phyloP scores from a whole-genome alignment of 2,113 vertebrate genomes.

The human (Homo sapiens) region GRCh38 chr9:76865001-76865500 shows the following conservation, averaged over 20 bases:
- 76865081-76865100: neutral
- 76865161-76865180: neutral
- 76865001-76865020: neutral
- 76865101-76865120: neutral
- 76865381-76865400: neutral
- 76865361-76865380: neutral
- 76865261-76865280: neutral
- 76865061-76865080: neutral
- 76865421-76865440: neutral
- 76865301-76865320: neutral
- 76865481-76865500: neutral
- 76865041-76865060: neutral
- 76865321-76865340: neutral
- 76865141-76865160: neutral
- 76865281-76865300: neutral
- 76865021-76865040: neutral
- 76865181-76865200: neutral
- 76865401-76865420: neutral
- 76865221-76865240: no score
- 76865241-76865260: no score
- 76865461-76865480: neutral
- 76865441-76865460: neutral
- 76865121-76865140: neutral
- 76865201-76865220: no score
- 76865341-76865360: neutral